Conservation (phyloP, 1,140 invertebrate species). For the Littorina saxatilis region DNA sequence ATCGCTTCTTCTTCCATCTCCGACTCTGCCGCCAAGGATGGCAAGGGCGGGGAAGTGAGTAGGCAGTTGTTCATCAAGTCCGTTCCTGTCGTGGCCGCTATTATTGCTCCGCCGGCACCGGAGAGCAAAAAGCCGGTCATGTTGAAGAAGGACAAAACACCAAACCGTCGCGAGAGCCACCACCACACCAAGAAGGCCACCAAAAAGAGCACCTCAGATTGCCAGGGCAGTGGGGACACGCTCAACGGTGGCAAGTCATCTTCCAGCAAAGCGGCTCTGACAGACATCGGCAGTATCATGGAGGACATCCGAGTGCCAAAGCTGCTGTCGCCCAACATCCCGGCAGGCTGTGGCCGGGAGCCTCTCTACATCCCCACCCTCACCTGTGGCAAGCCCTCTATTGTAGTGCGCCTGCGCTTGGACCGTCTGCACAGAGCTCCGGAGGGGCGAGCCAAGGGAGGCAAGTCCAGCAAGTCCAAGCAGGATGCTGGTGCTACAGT, state of each 20-base stretch:
- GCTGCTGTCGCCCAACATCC: slow-evolving; percentile 16
- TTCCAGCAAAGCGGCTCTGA: not conserved
- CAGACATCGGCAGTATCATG: slow-evolving; percentile 22
- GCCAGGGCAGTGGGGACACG: not conserved
- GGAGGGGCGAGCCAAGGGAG: not conserved
- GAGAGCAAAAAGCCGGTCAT: not conserved
- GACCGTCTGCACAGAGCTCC: not conserved
- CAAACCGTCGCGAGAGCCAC: not conserved
- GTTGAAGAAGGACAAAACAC: not conserved
- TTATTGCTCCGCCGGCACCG: not conserved
- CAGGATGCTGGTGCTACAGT: not conserved
- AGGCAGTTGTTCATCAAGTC: not conserved
- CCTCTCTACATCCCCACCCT: not conserved
- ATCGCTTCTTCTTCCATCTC: not conserved
- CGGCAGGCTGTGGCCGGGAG: not conserved
- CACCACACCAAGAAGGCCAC: not conserved
- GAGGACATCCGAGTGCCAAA: not conserved
- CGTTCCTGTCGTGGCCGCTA: not conserved
- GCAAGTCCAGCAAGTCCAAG: not conserved
- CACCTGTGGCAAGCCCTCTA: slow-evolving; percentile 29
- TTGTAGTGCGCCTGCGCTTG: not conserved
- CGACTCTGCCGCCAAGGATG: not conserved
- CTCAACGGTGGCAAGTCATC: not conserved
- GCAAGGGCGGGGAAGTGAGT: not conserved
- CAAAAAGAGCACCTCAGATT: not conserved